These are phyloP conservation scores for Marmota flaviventris DNA, from an alignment of 2,113 vertebrate genomes.

Conservation along the genomic window DNA sequence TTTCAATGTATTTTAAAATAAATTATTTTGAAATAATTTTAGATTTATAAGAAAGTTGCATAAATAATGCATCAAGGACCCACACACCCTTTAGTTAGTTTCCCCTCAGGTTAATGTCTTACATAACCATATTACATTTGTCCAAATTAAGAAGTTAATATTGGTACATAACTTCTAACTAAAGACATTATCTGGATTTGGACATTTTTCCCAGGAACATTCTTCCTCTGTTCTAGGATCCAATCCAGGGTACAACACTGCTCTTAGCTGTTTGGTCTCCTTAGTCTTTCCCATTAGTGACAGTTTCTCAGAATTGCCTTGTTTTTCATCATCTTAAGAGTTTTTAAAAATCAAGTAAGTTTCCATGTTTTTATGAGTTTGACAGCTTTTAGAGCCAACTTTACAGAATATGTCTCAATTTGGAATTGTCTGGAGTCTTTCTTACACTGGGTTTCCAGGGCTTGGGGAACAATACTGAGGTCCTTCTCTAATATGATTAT, in stretches of 20 bases:
- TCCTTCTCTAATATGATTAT: background rate
- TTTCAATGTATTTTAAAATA: too few relatives aligned
- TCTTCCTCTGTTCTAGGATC: background rate
- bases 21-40: background rate
- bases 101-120: background rate
- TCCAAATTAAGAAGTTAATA: slow-evolving; percentile 40
- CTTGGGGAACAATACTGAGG: background rate
- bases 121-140: background rate
- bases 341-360: background rate
- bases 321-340: background rate
- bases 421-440: background rate
- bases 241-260: fast-evolving
- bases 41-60: background rate
- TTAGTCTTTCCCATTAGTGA: background rate
- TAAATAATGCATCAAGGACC: background rate
- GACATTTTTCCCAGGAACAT: background rate
- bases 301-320: background rate
- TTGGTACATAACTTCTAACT: background rate
- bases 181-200: background rate
- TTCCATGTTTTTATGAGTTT: background rate
- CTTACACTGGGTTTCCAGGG: background rate
- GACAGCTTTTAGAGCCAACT: background rate
- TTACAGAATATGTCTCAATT: background rate
- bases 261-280: background rate
- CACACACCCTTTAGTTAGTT: background rate